These are phyloP conservation scores for Ecdyonurus torrentis DNA, from an alignment of 2,888 invertebrate genomes.

Conservation along the genomic window DNA sequence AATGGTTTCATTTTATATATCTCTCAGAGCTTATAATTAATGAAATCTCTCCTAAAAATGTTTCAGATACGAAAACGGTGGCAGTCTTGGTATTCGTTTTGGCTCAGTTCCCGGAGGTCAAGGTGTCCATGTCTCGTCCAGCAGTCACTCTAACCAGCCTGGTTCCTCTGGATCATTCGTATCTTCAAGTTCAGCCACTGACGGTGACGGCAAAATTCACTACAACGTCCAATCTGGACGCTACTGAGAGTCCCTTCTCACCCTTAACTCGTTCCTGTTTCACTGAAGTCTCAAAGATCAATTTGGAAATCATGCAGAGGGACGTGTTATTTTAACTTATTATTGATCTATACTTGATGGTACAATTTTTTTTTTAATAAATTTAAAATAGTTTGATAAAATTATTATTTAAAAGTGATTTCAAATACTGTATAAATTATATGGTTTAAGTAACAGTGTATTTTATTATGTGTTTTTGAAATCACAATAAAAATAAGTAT, in stretches of 20 bases:
- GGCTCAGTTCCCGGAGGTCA: not conserved
- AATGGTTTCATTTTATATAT: too few species aligned
- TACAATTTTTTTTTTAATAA: not conserved
- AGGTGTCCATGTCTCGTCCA: not conserved
- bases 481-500: too few species aligned
- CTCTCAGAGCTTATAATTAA: too few species aligned
- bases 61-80: not conserved
- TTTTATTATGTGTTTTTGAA: too few species aligned
- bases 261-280: too few species aligned
- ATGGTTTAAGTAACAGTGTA: too few species aligned
- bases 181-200: slow-evolving; percentile 29
- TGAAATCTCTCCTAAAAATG: too few species aligned
- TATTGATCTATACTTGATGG: not conserved
- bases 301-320: too few species aligned
- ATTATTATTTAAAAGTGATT: not conserved
- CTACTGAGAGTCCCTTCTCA: too few species aligned
- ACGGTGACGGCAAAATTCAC: slow-evolving; percentile 30
- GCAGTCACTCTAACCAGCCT: slow-evolving; percentile 19
- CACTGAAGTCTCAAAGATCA: too few species aligned
- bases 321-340: not conserved
- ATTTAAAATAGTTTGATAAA: not conserved
- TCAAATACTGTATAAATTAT: not conserved
- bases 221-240: slow-evolving; percentile 33
- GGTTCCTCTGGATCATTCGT: slow-evolving; percentile 32
- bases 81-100: not conserved